These are phyloP conservation scores for Enteromius thamalakanensis DNA, from an alignment of 2,797 vertebrate genomes.

Conservation along the genomic window DNA sequence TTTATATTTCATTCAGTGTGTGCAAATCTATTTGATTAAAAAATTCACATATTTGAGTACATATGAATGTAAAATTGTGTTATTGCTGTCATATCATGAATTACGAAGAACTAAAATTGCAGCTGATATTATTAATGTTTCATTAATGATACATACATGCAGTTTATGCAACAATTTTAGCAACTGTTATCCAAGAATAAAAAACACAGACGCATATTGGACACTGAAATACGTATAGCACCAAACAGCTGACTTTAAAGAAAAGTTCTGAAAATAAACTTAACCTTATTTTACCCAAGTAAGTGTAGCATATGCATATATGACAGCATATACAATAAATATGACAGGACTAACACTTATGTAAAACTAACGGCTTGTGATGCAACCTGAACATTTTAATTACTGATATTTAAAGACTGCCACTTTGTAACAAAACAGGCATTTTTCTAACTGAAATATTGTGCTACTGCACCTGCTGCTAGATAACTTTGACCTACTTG, in stretches of 20 bases:
- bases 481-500: slow-evolving; percentile 43
- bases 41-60: background rate
- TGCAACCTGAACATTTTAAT: too few relatives aligned
- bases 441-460: background rate
- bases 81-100: background rate
- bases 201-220: too few relatives aligned
- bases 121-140: background rate
- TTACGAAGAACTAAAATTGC: background rate
- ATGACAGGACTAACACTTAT: background rate
- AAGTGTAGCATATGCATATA: too few relatives aligned
- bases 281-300: background rate
- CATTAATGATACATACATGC: background rate
- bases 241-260: background rate
- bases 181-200: background rate
- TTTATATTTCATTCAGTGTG: background rate
- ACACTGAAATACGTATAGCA: too few relatives aligned
- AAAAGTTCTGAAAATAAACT: background rate
- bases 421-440: background rate
- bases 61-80: background rate
- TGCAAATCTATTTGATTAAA: too few relatives aligned
- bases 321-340: background rate
- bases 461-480: slow-evolving; percentile 6
- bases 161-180: background rate
- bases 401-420: background rate
- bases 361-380: background rate